phyloP scores from a whole-genome alignment of 2,888 invertebrate genomes.

The Metalampra italica region DNA sequence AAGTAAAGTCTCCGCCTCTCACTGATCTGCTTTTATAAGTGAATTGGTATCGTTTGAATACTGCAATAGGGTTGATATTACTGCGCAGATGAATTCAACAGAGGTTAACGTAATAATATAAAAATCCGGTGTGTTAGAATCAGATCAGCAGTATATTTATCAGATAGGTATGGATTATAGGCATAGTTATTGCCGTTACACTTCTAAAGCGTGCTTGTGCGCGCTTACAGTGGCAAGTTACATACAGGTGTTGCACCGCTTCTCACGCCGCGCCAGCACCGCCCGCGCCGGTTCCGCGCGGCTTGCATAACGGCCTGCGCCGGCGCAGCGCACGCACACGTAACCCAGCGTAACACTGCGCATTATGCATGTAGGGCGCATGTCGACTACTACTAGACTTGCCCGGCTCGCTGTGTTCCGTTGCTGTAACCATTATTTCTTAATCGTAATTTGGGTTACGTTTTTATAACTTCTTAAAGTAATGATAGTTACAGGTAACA shows the following conservation, averaged over 20 bases:
- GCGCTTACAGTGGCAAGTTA: conserved; percentile 23
- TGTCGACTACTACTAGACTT: conserved; percentile 24
- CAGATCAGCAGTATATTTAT: conserved; percentile 1
- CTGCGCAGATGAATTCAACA: too few species aligned
- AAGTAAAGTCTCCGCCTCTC: not conserved
- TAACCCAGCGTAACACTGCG: conserved; percentile 64
- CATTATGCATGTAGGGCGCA: conserved; percentile 70
- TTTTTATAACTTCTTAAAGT: not conserved
- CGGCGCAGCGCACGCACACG: conserved; percentile 39
- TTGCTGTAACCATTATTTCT: conserved; percentile 10
- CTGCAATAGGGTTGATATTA: too few species aligned
- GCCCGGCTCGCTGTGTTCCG: conserved; percentile 6
- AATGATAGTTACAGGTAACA: conserved; percentile 1
- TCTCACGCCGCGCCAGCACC: conserved; percentile 45
- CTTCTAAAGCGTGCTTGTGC: conserved; percentile 38
- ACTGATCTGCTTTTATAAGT: too few species aligned
- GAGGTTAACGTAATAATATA: not conserved
- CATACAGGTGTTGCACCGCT: conserved; percentile 60
- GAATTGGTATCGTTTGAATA: too few species aligned
- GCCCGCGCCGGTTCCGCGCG: conserved; percentile 45
- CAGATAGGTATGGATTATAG: too few species aligned
- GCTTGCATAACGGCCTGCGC: conserved; percentile 62
- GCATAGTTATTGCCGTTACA: conserved; percentile 38
- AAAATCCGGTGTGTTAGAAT: conserved; percentile 2
- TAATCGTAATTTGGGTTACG: conserved; percentile 8